phyloP scores from a whole-genome alignment of 2,888 invertebrate genomes.

The Cerceris rybyensis region DNA sequence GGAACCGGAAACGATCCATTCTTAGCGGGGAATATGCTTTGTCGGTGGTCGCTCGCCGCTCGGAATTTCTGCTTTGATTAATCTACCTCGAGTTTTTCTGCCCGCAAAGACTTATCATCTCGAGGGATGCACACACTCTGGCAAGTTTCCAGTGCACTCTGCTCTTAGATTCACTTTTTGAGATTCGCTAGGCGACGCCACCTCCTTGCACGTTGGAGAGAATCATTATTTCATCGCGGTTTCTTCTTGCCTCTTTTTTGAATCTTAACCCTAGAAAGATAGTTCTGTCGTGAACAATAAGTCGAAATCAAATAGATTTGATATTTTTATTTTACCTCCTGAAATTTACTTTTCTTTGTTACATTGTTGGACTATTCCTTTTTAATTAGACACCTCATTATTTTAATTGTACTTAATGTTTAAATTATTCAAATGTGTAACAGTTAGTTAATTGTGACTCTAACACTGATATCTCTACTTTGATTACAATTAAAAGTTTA shows the following conservation, averaged over 20 bases:
- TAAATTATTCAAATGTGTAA: too few relatives aligned
- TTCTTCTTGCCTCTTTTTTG: neutral
- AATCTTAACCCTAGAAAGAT: neutral
- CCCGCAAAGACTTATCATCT: conserved; percentile 69
- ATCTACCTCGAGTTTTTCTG: conserved; percentile 70
- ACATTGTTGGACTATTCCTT: too few relatives aligned
- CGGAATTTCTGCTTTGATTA: conserved; percentile 81
- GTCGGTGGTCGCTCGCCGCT: conserved; percentile 77
- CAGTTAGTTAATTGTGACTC: too few relatives aligned
- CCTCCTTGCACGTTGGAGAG: conserved; percentile 5
- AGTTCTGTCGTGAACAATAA: too few relatives aligned
- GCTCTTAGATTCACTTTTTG: conserved; percentile 44
- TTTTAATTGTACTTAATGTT: too few relatives aligned
- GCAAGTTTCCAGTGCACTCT: conserved; percentile 57
- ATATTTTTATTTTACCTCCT: too few relatives aligned
- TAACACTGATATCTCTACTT: too few relatives aligned
- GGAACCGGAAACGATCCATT: conserved; percentile 82
- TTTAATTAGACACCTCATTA: too few relatives aligned
- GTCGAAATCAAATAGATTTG: too few relatives aligned
- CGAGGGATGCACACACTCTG: conserved; percentile 62
- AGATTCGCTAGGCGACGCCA: conserved; percentile 35
- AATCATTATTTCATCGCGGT: conserved; percentile 1
- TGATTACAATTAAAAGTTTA: too few relatives aligned
- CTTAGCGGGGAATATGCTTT: conserved; percentile 82
- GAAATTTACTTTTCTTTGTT: too few relatives aligned